These are phyloP conservation scores for Drosophila incognita DNA, from an alignment of 2,888 invertebrate genomes.

Conservation along the genomic window DNA sequence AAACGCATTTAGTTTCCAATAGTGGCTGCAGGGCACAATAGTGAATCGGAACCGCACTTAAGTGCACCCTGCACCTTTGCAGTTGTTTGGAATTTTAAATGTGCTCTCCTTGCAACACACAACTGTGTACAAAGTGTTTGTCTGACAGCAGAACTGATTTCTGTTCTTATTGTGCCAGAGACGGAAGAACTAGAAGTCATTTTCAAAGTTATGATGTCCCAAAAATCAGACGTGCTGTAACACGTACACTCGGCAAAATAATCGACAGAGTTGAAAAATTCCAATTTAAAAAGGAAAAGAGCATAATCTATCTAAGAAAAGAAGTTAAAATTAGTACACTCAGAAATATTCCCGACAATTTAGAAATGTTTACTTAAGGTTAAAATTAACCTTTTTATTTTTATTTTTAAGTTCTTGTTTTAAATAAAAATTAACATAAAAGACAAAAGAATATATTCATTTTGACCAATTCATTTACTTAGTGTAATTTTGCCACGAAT, in stretches of 20 bases:
- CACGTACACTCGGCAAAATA: not conserved
- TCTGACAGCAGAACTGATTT: not conserved
- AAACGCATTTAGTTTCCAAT: not conserved
- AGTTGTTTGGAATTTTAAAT: conserved; percentile 5
- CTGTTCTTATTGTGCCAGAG: not conserved
- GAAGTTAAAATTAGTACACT: no score
- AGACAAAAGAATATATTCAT: not conserved
- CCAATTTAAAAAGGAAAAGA: no score
- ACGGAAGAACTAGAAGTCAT: not conserved
- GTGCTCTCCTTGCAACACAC: not conserved
- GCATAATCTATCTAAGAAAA: no score
- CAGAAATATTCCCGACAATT: rapidly evolving
- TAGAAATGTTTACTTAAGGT: not conserved
- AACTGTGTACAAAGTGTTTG: not conserved
- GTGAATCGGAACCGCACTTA: conserved; percentile 4
- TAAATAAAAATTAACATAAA: not conserved
- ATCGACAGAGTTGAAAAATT: not conserved
- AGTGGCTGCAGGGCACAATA: conserved; percentile 4
- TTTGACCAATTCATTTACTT: not conserved
- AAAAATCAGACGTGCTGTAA: not conserved
- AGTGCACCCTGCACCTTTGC: conserved; percentile 5
- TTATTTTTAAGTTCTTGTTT: not conserved
- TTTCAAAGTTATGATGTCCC: not conserved
- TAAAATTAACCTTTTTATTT: not conserved
- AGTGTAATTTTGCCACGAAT: not conserved